Evolutionary conservation across 2,888 invertebrate genomes (phyloP), one percentile per base, ranked within the genome.

Genomic region (Tipula helvola): DNA sequence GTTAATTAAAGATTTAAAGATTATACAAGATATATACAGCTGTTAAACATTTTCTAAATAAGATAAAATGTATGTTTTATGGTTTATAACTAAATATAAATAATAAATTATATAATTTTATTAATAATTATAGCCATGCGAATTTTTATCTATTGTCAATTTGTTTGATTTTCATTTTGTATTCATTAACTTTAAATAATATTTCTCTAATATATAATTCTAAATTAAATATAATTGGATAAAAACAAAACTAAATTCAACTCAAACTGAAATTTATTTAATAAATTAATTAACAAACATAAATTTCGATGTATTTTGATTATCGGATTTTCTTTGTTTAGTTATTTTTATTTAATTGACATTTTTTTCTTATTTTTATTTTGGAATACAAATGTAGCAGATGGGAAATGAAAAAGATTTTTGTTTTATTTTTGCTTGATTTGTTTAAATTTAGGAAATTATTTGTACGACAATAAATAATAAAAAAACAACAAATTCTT

Each of bases 281-380:
- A 52, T 3, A 28, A 71, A 28, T 71, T 71, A 71, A 71, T 28
- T 71, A 71, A 28, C 71, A 71, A n/a, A 71, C 28, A 71, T 10
- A 71, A 71, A 71, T 71, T 71, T 71, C 71, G 71, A 71, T 71
- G 71, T 71, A 71, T 71, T 71, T 71, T 71, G 71, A 71, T 71
- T 71, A 71, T 39, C 41, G 84, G 41, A 84, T 84, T 41, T 5
- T 83, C 2, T 36, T 83, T 39, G 39, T n/a, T 84, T 84, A 39
- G 84, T 71, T 71, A 41, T 84, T 84, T 84, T 39, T 39, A 41
- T 84, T 39, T 84, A 84, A 39, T 41, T 84, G 84, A 84, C 84
- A 39, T 36, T 84, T 39, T 84, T 84, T 84, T 84, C 41, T 84
- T 84, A 84, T 39, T 84, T 84, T 39, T 28, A 28, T 39, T 39